Conservation (phyloP, 1,140 invertebrate genomes). For the Orius insidiosus region DNA sequence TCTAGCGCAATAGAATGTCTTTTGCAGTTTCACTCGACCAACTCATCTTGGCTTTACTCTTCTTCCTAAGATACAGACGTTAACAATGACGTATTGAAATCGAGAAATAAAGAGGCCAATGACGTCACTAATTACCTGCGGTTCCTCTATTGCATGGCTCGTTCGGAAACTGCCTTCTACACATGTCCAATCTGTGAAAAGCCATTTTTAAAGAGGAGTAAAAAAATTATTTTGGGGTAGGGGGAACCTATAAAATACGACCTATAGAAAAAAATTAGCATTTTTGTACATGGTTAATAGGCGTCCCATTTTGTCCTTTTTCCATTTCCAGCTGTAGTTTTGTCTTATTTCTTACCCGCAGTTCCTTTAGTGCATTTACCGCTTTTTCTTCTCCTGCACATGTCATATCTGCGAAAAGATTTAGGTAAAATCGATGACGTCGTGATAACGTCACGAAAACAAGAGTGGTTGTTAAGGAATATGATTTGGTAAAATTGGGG, state of each 20-base stretch:
- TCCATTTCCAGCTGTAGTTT: conserved; percentile 15
- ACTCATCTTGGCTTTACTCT: too few relatives aligned
- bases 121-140: conserved; percentile 56
- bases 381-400: conserved; percentile 85
- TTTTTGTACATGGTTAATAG: conserved; percentile 1
- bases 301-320: neutral
- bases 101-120: too few relatives aligned
- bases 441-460: too few relatives aligned
- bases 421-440: neutral
- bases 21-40: too few relatives aligned
- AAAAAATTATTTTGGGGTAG: conserved; percentile 16
- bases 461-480: too few relatives aligned
- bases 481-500: too few relatives aligned
- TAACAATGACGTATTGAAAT: too few relatives aligned
- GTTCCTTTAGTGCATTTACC: conserved; percentile 90
- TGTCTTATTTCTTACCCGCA: conserved; percentile 52
- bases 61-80: too few relatives aligned
- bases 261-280: conserved; percentile 18
- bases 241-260: conserved; percentile 21
- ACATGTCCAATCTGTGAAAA: conserved; percentile 92
- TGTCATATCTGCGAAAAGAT: conserved; percentile 67
- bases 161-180: conserved; percentile 82
- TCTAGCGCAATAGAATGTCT: too few relatives aligned
- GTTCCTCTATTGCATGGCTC: conserved; percentile 93
- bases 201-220: conserved; percentile 14